Percentiles rank a stretch among this genome's conserved stretches.
phyloP scores from a whole-genome alignment of 1,140 invertebrate species.

The Leptinotarsa defecta region DNA sequence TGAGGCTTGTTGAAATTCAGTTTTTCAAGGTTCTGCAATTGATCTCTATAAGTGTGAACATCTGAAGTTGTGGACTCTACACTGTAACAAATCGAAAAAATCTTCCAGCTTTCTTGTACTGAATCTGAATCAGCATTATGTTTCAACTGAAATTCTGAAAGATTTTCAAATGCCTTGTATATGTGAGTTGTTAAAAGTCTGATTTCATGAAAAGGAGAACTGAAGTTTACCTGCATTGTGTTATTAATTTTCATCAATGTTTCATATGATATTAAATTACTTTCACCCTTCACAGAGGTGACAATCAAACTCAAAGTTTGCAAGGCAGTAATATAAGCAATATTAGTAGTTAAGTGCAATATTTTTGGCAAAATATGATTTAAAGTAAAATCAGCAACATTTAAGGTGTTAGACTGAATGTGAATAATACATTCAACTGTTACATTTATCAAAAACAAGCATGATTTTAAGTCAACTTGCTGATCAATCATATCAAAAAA shows the following conservation, averaged over 20 bases:
- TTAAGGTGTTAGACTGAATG: conserved; percentile 46
- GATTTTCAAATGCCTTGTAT: conserved; percentile 70
- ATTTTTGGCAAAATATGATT: conserved; percentile 31
- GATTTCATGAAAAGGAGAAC: conserved; percentile 69
- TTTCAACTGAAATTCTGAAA: conserved; percentile 54
- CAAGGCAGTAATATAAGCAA: conserved; percentile 36
- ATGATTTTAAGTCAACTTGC: conserved; percentile 45
- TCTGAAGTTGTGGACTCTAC: conserved; percentile 70
- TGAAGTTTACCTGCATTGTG: conserved; percentile 62
- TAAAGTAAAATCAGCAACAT: neutral
- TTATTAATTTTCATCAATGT: conserved; percentile 61
- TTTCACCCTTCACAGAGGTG: conserved; percentile 52
- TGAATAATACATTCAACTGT: conserved; percentile 64
- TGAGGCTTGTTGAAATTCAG: conserved; percentile 67
- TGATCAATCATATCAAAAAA: conserved; percentile 28
- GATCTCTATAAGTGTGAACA: conserved; percentile 78
- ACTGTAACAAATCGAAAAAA: conserved; percentile 71
- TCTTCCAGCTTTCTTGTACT: conserved; percentile 47
- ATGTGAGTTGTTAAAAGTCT: conserved; percentile 72
- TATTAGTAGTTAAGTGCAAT: conserved; percentile 32
- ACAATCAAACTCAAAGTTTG: conserved; percentile 61
- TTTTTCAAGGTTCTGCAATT: conserved; percentile 73
- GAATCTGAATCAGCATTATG: conserved; percentile 43
- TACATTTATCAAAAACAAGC: conserved; percentile 60
- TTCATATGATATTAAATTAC: conserved; percentile 56